A percentile compares a stretch with the other conserved stretches of the same genome.
Conservation (phyloP, 1,140 invertebrate genomes). For the Drosophila ohnishii region DNA sequence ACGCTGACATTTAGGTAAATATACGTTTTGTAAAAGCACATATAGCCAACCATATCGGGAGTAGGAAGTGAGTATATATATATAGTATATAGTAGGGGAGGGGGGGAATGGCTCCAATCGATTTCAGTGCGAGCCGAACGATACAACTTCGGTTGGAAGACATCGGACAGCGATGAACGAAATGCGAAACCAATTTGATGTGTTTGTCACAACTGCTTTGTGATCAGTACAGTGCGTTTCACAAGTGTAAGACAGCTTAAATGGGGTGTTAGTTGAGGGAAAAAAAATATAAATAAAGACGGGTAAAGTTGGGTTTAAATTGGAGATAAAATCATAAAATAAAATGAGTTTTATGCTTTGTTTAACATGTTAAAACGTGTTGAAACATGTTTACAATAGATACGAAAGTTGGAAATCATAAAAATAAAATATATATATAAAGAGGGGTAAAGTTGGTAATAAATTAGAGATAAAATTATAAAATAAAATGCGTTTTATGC, state of each 20-base stretch:
- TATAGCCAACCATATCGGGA: not conserved
- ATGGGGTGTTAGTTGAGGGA: no score
- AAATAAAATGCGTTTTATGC: no score
- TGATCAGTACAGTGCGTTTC: conserved; percentile 18
- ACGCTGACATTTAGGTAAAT: conserved; percentile 7
- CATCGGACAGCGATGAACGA: conserved; percentile 20
- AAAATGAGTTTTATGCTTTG: no score
- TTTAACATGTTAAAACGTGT: no score
- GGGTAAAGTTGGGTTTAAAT: not conserved
- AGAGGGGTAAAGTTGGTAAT: not conserved
- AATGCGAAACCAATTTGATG: conserved; percentile 27
- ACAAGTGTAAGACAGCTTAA: not conserved
- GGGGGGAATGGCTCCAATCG: conserved; percentile 4
- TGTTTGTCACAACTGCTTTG: conserved; percentile 22
- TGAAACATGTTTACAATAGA: no score
- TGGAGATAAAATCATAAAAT: no score
- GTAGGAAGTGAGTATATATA: conserved; percentile 4
- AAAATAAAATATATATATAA: no score
- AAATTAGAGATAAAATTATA: no score
- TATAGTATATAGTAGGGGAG: not conserved
- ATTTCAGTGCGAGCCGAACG: not conserved
- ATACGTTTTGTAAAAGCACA: conserved; percentile 10
- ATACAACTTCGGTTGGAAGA: conserved; percentile 33
- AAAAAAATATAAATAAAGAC: no score
- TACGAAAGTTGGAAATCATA: no score